phyloP scores from a whole-genome alignment of 2,888 invertebrate species.

The Rhaphigaster nebulosa region DNA sequence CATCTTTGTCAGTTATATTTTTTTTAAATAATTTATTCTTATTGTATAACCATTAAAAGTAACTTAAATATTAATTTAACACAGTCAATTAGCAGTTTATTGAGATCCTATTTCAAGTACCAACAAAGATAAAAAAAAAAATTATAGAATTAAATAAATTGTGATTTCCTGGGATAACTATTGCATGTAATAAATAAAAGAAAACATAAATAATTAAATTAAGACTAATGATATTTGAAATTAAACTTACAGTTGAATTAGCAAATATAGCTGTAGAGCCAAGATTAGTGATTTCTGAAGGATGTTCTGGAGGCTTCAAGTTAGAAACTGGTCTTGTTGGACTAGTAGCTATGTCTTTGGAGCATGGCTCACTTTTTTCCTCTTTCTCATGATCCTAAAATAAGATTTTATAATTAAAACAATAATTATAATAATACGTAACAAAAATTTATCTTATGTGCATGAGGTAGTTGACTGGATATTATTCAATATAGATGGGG shows the following conservation, averaged over 20 bases:
- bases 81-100: too few species aligned
- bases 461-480: too few species aligned
- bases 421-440: too few species aligned
- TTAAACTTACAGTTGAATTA: constrained; percentile 79
- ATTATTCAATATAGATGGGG: too few species aligned
- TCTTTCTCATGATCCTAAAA: constrained; percentile 63
- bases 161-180: not conserved
- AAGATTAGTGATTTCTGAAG: constrained; percentile 68
- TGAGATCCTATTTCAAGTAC: not conserved
- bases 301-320: constrained; percentile 59
- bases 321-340: constrained; percentile 63
- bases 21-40: too few species aligned
- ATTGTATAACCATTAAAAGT: too few species aligned
- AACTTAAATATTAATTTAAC: too few species aligned
- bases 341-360: constrained; percentile 68
- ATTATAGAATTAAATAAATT: not conserved
- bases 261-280: constrained; percentile 85
- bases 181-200: not conserved
- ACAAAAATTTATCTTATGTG: too few species aligned
- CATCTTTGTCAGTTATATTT: too few species aligned
- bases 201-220: not conserved
- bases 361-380: constrained; percentile 66
- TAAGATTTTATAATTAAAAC: not conserved
- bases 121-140: not conserved
- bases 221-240: constrained; percentile 2